These are phyloP conservation scores for Lepus townsendii DNA, from an alignment of 2,797 vertebrate species.

Conservation along the genomic window DNA sequence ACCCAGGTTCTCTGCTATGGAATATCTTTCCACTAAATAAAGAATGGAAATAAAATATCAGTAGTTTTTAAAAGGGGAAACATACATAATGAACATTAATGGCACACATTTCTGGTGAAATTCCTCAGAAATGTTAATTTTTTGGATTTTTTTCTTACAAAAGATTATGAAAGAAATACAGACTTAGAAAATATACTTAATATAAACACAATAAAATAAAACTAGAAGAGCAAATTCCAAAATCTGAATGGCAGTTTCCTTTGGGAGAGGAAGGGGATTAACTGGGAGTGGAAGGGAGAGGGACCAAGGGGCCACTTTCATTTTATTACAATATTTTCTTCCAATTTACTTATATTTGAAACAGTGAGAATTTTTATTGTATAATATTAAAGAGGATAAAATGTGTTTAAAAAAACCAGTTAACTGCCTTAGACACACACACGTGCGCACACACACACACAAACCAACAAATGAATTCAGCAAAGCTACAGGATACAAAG, in stretches of 20 bases:
- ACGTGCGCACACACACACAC: neutral
- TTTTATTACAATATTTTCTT: neutral
- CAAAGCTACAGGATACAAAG: neutral
- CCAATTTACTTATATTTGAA: constrained; percentile 19
- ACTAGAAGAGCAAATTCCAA: neutral
- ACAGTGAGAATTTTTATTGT: neutral
- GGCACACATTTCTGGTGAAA: neutral
- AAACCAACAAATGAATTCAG: neutral
- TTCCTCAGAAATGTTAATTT: neutral
- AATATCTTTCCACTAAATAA: constrained; percentile 15
- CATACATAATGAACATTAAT: neutral
- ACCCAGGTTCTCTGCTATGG: too few relatives aligned
- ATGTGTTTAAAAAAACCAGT: constrained; percentile 13
- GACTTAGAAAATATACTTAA: neutral
- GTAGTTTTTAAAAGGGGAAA: constrained; percentile 8
- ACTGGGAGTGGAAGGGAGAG: too few relatives aligned
- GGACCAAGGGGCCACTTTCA: neutral
- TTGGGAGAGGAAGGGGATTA: neutral
- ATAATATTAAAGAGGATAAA: constrained; percentile 15
- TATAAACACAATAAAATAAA: neutral
- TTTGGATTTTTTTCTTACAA: constrained; percentile 2
- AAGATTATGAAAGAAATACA: neutral
- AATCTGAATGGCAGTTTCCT: neutral
- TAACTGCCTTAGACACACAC: neutral
- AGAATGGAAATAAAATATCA: constrained; percentile 4